These are phyloP conservation scores for Tortricodes alternella DNA, from an alignment of 2,888 invertebrate genomes.

Conservation along the genomic window DNA sequence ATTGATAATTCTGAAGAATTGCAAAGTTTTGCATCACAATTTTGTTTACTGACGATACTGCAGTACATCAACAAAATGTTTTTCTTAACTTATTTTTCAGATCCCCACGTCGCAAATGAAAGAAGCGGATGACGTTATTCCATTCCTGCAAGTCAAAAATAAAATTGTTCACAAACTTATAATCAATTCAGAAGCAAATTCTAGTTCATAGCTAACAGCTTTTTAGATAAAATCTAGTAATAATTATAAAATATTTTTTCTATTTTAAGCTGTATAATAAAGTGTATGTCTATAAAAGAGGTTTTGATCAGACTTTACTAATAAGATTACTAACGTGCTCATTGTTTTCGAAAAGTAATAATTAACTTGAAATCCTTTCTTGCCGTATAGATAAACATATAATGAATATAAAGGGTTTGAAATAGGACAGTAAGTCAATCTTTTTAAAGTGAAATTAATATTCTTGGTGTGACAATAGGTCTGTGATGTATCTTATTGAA, in stretches of 20 bases:
- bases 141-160: conserved; percentile 61
- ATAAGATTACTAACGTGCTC: conserved; percentile 4
- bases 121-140: conserved; percentile 74
- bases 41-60: too few species aligned
- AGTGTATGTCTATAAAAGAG: conserved; percentile 5
- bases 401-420: too few species aligned
- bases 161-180: conserved; percentile 66
- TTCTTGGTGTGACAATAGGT: too few species aligned
- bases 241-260: conserved; percentile 2
- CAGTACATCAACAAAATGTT: too few species aligned
- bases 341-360: background rate
- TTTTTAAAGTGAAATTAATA: too few species aligned
- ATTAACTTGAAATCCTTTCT: background rate
- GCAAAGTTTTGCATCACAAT: too few species aligned
- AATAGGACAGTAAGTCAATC: too few species aligned
- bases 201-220: background rate
- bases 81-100: conserved; percentile 48
- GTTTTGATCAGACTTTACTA: background rate
- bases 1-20: too few species aligned
- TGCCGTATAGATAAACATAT: too few species aligned
- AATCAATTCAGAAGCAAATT: conserved; percentile 41
- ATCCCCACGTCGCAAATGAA: conserved; percentile 73
- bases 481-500: too few species aligned
- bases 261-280: conserved; percentile 18
- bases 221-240: background rate